Conservation (phyloP, 2,797 vertebrate species). For the Sebastes iracundus region DNA sequence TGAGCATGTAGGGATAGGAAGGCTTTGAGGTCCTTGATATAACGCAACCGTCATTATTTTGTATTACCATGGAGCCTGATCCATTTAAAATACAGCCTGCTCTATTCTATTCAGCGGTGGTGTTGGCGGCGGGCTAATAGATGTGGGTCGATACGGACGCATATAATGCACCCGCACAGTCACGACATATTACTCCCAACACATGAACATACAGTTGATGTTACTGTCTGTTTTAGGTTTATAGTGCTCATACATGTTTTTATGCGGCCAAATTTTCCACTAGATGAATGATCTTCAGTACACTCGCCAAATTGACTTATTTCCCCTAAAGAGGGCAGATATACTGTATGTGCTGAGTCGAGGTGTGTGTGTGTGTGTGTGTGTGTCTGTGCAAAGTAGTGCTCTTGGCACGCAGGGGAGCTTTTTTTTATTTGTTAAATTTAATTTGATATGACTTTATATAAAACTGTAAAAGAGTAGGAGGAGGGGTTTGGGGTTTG, state of each 20-base stretch:
- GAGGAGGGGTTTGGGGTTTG: constrained; percentile 60
- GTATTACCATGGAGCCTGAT: constrained; percentile 62
- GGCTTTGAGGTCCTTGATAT: constrained; percentile 66
- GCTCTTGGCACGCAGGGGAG: constrained; percentile 40
- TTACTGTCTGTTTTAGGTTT: constrained; percentile 29
- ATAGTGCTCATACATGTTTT: constrained; percentile 8
- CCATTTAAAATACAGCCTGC: constrained; percentile 52
- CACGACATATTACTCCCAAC: constrained; percentile 5
- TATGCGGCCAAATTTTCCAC: constrained; percentile 24
- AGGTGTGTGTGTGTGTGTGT: neutral
- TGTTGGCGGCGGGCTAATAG: constrained; percentile 35
- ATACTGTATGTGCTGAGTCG: neutral
- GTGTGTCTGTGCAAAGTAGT: constrained; percentile 22
- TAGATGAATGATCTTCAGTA: constrained; percentile 20
- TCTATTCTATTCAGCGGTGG: constrained; percentile 31
- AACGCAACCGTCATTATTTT: constrained; percentile 64
- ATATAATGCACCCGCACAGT: constrained; percentile 7
- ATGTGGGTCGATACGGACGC: constrained; percentile 26
- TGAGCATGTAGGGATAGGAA: constrained; percentile 65
- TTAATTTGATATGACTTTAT: constrained; percentile 79
- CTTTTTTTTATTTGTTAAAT: constrained; percentile 69
- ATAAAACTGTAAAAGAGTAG: constrained; percentile 66
- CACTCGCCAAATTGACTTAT: constrained; percentile 34
- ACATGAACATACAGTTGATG: constrained; percentile 17
- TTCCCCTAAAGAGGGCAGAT: constrained; percentile 39